A percentile compares a stretch with the other conserved stretches of the same genome.
Conservation (phyloP, 1,140 invertebrate genomes). For the Bombus impatiens region DNA sequence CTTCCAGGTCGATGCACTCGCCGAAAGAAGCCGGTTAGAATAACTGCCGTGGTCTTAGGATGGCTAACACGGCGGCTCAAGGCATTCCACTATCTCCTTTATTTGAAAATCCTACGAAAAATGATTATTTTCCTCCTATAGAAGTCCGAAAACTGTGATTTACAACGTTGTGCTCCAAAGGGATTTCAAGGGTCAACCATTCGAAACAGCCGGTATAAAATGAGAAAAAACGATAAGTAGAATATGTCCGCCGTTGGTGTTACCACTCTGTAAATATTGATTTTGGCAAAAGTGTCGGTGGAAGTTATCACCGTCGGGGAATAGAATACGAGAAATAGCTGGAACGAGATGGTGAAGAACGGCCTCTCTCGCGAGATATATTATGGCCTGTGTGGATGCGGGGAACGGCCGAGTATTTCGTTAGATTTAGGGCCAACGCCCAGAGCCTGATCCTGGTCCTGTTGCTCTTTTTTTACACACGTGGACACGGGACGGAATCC, state of each 20-base stretch:
- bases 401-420: slow-evolving; percentile 54
- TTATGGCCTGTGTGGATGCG: slow-evolving; percentile 36
- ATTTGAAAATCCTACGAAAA: no score
- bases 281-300: slow-evolving; percentile 1
- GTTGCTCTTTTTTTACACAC: slow-evolving; percentile 58
- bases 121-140: background rate
- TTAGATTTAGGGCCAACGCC: slow-evolving; percentile 72
- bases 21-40: slow-evolving; percentile 21
- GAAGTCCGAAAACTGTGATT: background rate
- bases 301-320: slow-evolving; percentile 20
- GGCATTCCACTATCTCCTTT: no score
- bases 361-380: slow-evolving; percentile 31
- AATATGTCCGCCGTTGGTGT: background rate
- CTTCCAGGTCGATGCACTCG: slow-evolving; percentile 49
- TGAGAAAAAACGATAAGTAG: background rate
- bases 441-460: slow-evolving; percentile 31
- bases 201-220: no score
- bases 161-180: background rate
- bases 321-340: background rate
- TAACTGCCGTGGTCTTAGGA: background rate
- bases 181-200: no score
- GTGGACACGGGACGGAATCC: slow-evolving; percentile 58
- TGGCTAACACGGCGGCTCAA: no score
- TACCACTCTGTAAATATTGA: slow-evolving; percentile 33
- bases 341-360: slow-evolving; percentile 14